phyloP scores from a whole-genome alignment of 2,888 invertebrate genomes.

The Nomada flava region DNA sequence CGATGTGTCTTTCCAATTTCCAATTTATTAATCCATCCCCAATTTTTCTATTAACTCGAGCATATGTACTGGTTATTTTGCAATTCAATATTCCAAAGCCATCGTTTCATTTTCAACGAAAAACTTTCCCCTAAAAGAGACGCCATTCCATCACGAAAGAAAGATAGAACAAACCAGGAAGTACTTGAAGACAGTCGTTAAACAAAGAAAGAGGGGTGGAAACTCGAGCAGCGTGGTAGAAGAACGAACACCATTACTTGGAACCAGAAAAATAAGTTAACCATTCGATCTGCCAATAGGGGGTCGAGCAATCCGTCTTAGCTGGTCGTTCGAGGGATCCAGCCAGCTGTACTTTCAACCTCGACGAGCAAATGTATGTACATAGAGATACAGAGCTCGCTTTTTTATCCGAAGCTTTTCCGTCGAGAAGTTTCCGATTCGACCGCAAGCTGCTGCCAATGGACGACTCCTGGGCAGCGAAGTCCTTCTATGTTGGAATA shows the following conservation, averaged over 20 bases:
- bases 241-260: conserved; percentile 50
- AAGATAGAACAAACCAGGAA: not conserved
- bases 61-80: not conserved
- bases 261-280: conserved; percentile 62
- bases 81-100: not conserved
- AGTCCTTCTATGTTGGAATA: conserved; percentile 33
- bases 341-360: conserved; percentile 55
- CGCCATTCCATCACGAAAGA: not conserved
- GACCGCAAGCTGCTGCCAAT: conserved; percentile 63
- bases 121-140: not conserved
- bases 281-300: conserved; percentile 53
- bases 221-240: not conserved
- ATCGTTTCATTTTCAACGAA: not conserved
- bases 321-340: conserved; percentile 38
- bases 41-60: too few species aligned
- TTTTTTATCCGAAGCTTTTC: conserved; percentile 46
- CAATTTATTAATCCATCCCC: too few species aligned
- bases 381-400: conserved; percentile 42
- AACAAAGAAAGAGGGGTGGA: not conserved
- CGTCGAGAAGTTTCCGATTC: conserved; percentile 41
- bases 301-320: conserved; percentile 60
- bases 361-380: conserved; percentile 51
- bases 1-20: too few species aligned
- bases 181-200: not conserved
- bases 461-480: conserved; percentile 23